Percentiles rank a stretch among this genome's conserved stretches.
phyloP scores from a whole-genome alignment of 2,113 vertebrate species.

The Pelmatolapia mariae region DNA sequence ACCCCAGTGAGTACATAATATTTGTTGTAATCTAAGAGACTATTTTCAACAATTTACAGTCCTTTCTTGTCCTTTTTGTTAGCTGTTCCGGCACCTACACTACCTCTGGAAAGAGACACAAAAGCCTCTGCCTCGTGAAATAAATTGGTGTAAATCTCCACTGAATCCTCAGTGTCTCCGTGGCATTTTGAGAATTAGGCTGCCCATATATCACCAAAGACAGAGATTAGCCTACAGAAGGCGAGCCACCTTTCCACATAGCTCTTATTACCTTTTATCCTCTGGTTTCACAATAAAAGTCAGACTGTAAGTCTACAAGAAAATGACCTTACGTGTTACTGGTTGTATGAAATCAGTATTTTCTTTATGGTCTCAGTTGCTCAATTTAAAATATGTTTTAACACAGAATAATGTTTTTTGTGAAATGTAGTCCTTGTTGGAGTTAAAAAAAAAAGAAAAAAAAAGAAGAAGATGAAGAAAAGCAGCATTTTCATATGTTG shows the following conservation, averaged over 20 bases:
- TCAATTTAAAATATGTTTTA: background rate
- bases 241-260: background rate
- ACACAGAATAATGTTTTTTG: background rate
- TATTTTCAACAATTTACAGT: background rate
- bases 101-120: background rate
- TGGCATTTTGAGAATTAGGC: background rate
- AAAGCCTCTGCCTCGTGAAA: background rate
- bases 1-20: background rate
- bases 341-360: background rate
- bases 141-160: background rate
- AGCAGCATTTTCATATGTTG: background rate
- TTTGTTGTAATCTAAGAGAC: background rate
- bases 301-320: background rate
- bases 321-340: background rate
- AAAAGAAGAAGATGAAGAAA: background rate
- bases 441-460: rapidly evolving
- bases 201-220: background rate
- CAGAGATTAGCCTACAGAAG: background rate
- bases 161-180: background rate
- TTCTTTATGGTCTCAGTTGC: background rate
- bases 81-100: background rate
- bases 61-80: background rate
- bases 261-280: background rate
- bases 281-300: background rate
- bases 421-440: background rate